These are phyloP conservation scores for Ptilonorhynchus violaceus DNA, from an alignment of 2,113 vertebrate genomes.

Conservation along the genomic window DNA sequence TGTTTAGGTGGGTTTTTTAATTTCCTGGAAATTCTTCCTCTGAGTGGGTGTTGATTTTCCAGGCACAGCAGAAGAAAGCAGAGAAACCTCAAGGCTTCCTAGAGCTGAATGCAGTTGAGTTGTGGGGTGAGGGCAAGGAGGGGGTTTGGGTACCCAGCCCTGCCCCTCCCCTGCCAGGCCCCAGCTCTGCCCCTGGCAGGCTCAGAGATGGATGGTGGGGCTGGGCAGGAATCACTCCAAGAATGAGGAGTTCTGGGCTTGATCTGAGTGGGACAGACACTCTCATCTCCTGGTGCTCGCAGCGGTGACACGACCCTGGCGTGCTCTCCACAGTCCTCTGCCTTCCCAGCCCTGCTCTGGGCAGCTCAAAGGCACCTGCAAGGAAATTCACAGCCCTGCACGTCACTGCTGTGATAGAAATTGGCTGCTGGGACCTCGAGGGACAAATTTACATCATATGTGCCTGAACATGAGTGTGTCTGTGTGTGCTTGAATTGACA, in stretches of 20 bases:
- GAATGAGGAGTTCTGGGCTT: neutral
- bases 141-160: neutral
- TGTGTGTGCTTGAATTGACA: neutral
- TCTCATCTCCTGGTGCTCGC: neutral
- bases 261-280: neutral
- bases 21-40: neutral
- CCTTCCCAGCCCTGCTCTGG: neutral
- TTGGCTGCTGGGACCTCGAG: neutral
- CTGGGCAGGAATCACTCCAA: neutral
- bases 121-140: neutral
- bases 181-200: neutral
- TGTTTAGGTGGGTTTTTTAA: neutral
- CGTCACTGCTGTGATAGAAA: neutral
- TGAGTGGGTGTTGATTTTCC: neutral
- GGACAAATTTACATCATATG: fast-evolving
- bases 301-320: neutral
- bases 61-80: neutral
- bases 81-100: neutral
- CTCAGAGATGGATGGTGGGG: fast-evolving
- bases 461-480: neutral
- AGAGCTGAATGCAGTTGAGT: neutral
- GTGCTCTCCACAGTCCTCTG: neutral
- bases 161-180: neutral
- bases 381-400: neutral
- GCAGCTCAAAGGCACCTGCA: neutral